Evolutionary conservation across 2,113 vertebrate species (phyloP).

Genomic region (Struthio camelus): DNA sequence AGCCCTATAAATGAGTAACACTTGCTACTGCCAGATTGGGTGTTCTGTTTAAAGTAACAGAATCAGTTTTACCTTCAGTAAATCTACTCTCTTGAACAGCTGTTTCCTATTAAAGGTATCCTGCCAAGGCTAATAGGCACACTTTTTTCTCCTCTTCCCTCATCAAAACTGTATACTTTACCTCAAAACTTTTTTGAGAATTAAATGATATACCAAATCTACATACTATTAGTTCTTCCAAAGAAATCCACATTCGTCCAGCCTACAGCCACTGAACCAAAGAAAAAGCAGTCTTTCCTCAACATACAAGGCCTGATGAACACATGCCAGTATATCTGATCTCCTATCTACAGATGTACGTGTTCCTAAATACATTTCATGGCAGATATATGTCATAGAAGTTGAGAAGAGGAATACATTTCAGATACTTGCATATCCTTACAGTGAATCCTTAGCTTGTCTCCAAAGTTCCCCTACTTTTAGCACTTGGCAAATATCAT

Average conservation of each 20-base stretch:
- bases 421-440: neutral
- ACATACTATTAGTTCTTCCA: neutral
- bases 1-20: constrained; percentile 22
- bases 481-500: neutral
- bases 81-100: constrained; percentile 31
- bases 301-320: neutral
- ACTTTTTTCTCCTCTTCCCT: neutral
- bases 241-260: neutral
- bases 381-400: neutral
- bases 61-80: constrained; percentile 44
- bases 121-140: constrained; percentile 48
- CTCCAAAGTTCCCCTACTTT: neutral
- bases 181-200: neutral
- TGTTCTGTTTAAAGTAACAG: constrained; percentile 61
- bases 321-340: neutral
- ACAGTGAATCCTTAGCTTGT: neutral
- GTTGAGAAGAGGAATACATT: neutral
- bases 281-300: neutral
- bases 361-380: neutral
- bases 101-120: constrained; percentile 28
- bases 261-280: neutral
- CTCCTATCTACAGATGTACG: neutral
- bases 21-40: constrained; percentile 53
- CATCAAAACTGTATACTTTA: constrained; percentile 8
- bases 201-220: neutral